Evolutionary conservation across 1,140 invertebrate species (phyloP), one percentile per base, ranked within the genome.

Genomic region (Drosophila paulistorum): DNA sequence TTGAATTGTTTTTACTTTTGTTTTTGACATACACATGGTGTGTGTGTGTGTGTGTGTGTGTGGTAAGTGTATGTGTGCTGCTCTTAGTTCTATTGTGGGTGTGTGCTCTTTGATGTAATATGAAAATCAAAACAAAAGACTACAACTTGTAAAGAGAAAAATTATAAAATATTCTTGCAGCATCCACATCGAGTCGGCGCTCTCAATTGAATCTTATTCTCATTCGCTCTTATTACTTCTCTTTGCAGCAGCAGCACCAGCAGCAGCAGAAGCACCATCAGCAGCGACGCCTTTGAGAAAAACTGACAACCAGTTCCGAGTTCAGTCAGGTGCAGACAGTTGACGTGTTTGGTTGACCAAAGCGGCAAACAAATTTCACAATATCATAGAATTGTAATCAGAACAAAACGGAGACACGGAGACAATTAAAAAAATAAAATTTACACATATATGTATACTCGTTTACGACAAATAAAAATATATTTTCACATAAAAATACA

Each of bases 261-360:
- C 62, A 41, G 55, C 30, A n/a, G 51, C 60, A 65, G 14, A 17
- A 60, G 58, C 48, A 33, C 39, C 59, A 51, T 39, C 42, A 60
- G 58, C 61, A 69, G 65, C 66, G 14, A 62, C 71, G 62, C 35
- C 55, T 45, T 75, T 60, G 41, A 23, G 39, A 41, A 61, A 45
- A 69, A 33, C 63, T 48, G 45, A 39, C 65, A 65, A 42, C 58
- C 35, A 48, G 68, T 39, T 59, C 71, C 70, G 64, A 37, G 66
- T 71, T 90, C 80, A 90, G 90, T 91, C 86, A 91, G 90, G 86
- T 91, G 90, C 86, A 91, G 90, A 90, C 90, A 91, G 90, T 91
- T 91, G 90, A 90, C 90, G 90, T 89, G 90, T 82, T 82, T 86
- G 90, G 90, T 91, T 91, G 80, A 89, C 86, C 72, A 66, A 59